Conservation (phyloP, 2,113 vertebrate genomes). For the Microtus pennsylvanicus region DNA sequence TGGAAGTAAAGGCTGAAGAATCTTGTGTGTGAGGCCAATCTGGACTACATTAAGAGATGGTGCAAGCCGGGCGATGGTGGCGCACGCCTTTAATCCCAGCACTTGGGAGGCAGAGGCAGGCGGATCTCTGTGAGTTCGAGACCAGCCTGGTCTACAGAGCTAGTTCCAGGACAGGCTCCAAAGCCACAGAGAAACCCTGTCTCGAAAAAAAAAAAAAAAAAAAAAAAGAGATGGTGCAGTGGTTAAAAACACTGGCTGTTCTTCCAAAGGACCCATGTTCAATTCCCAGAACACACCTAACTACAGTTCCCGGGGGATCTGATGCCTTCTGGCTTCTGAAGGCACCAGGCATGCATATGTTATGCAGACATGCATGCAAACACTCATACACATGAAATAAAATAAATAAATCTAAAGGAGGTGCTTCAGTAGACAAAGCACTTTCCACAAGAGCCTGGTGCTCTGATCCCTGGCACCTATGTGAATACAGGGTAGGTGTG, state of each 20-base stretch:
- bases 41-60: background rate
- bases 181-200: too few species aligned
- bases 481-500: background rate
- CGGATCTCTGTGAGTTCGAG: too few species aligned
- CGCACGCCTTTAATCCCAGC: too few species aligned
- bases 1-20: background rate
- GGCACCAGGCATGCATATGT: background rate
- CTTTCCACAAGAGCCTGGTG: background rate
- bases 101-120: too few species aligned
- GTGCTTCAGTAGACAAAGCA: background rate
- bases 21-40: background rate
- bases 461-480: too few species aligned
- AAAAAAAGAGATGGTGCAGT: background rate
- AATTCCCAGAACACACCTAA: background rate
- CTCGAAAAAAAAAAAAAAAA: too few species aligned
- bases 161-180: too few species aligned
- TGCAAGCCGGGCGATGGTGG: too few species aligned
- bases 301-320: background rate
- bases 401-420: background rate
- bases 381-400: background rate
- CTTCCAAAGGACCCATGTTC: background rate
- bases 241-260: background rate
- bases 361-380: background rate
- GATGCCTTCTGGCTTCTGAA: background rate
- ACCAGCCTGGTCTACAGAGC: too few species aligned